A percentile compares a stretch with the other conserved stretches of the same genome.
Conservation (phyloP, 2,113 vertebrate genomes). For the Rhabdornis inornatus region DNA sequence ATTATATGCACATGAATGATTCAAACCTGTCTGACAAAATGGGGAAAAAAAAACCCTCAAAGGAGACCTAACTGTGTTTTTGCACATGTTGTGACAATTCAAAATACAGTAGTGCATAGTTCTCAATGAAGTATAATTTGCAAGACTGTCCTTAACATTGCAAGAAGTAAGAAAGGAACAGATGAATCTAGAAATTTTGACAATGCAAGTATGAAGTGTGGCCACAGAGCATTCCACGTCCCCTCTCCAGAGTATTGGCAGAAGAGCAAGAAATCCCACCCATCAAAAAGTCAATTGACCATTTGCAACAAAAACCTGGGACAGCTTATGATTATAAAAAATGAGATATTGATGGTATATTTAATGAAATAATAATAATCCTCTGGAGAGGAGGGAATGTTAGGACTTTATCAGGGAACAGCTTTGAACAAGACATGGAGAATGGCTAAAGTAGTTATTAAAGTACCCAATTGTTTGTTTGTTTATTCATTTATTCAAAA, state of each 20-base stretch:
- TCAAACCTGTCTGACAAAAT: neutral
- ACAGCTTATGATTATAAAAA: neutral
- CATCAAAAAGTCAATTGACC: neutral
- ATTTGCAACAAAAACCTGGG: neutral
- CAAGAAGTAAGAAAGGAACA: neutral
- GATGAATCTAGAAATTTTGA: neutral
- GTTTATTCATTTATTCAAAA: neutral
- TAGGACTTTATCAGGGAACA: neutral
- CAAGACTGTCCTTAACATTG: neutral
- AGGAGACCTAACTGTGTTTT: neutral
- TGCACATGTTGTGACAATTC: neutral
- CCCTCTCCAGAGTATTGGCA: neutral
- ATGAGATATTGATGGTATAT: neutral
- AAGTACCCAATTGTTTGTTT: neutral
- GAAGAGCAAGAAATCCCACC: neutral
- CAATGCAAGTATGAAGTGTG: neutral
- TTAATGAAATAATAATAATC: neutral
- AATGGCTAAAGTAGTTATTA: neutral
- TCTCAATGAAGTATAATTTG: neutral
- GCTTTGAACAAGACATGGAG: neutral
- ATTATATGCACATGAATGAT: neutral
- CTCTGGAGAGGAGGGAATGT: fast-evolving
- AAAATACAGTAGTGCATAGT: neutral
- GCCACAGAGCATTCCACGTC: neutral
- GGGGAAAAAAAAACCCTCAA: neutral